Evolutionary conservation across 2,113 vertebrate species (phyloP).

Genomic region (Ameiurus melas): DNA sequence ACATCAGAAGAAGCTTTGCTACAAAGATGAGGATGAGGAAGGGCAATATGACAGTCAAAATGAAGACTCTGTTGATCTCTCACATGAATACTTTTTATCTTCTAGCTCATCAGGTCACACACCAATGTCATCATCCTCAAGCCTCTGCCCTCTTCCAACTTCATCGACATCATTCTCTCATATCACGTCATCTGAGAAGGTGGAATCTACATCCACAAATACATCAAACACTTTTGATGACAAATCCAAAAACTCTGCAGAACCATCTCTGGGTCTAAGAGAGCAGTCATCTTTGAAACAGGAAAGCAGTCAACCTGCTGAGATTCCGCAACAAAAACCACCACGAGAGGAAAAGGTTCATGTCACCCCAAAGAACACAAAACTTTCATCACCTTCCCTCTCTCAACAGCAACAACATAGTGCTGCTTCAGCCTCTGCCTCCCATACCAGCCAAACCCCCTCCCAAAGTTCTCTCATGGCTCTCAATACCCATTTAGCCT

Average conservation of each 20-base stretch:
- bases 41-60: conserved; percentile 97
- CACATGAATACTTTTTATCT: conserved; percentile 88
- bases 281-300: conserved; percentile 91
- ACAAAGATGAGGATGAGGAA: conserved; percentile 98
- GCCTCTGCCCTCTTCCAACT: conserved; percentile 84
- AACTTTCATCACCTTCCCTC: conserved; percentile 82
- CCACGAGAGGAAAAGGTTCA: conserved; percentile 82
- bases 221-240: conserved; percentile 83
- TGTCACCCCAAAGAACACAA: conserved; percentile 78
- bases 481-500: conserved; percentile 86
- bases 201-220: conserved; percentile 81
- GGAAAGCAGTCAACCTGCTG: conserved; percentile 80
- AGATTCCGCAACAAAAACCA: conserved; percentile 75
- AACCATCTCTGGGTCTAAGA: conserved; percentile 81
- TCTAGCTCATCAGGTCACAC: conserved; percentile 97
- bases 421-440: conserved; percentile 75
- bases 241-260: conserved; percentile 89
- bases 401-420: conserved; percentile 85
- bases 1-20: conserved; percentile 99
- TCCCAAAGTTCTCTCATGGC: conserved; percentile 88
- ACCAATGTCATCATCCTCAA: conserved; percentile 88
- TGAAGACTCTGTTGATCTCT: conserved; percentile 93
- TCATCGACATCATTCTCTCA: conserved; percentile 80
- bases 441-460: conserved; percentile 85
- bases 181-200: conserved; percentile 81